Percentiles rank a stretch among this genome's conserved stretches.
Conservation (phyloP, 2,888 invertebrate genomes). For the Koerneria pararmatus region DNA sequence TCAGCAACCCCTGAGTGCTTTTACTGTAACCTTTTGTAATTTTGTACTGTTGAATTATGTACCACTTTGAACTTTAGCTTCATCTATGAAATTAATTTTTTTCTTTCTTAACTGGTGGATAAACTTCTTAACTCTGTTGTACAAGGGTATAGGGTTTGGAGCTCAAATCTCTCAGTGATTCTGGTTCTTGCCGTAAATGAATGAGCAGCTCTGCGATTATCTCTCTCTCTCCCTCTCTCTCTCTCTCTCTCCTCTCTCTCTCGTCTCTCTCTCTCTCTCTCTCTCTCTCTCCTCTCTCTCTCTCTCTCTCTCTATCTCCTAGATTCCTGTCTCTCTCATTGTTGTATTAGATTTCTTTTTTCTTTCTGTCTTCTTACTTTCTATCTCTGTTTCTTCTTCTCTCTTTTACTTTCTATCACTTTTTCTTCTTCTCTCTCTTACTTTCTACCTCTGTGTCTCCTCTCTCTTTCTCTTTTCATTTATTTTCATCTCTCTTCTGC, state of each 20-base stretch:
- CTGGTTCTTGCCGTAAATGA: too few species aligned
- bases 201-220: too few species aligned
- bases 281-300: not conserved
- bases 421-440: not conserved
- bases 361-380: not conserved
- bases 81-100: too few species aligned
- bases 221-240: not conserved
- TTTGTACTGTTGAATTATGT: too few species aligned
- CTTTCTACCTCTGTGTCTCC: not conserved
- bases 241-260: not conserved
- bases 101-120: too few species aligned
- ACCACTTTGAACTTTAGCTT: too few species aligned
- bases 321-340: not conserved
- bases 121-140: too few species aligned
- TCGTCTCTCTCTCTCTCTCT: not conserved
- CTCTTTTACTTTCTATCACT: too few species aligned
- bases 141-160: too few species aligned
- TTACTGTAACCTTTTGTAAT: too few species aligned
- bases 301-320: not conserved
- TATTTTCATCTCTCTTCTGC: not conserved
- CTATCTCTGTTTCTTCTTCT: constrained; percentile 5
- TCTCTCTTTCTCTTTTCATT: not conserved
- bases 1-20: too few species aligned
- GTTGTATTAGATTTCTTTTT: constrained; percentile 4
- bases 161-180: too few species aligned